Evolutionary conservation across 1,140 invertebrate species (phyloP).

Genomic region (Diachasma alloeum): DNA sequence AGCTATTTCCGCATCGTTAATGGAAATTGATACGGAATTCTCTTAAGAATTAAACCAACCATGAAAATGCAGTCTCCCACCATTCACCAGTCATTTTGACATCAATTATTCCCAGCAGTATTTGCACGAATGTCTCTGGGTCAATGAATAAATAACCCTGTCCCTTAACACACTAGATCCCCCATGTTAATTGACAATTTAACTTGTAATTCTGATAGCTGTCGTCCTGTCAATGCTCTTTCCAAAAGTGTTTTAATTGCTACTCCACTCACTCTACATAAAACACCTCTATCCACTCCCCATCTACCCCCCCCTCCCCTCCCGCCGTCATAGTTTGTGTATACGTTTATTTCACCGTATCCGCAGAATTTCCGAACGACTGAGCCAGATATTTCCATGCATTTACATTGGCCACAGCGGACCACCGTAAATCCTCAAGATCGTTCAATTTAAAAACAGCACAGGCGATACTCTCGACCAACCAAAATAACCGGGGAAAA

Average conservation of each 20-base stretch:
- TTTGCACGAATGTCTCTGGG: neutral
- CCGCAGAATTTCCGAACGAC: constrained; percentile 16
- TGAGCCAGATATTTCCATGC: constrained; percentile 28
- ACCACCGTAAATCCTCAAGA: constrained; percentile 33
- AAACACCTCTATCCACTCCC: neutral
- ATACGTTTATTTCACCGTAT: constrained; percentile 1
- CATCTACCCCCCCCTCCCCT: neutral
- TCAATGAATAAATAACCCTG: constrained; percentile 13
- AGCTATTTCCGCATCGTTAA: no score
- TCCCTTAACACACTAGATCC: neutral
- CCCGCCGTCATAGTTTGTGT: neutral
- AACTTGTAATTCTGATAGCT: constrained; percentile 6
- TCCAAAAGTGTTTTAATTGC: constrained; percentile 22
- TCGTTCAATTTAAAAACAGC: constrained; percentile 32
- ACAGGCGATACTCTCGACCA: neutral
- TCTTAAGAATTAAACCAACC: no score
- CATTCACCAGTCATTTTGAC: neutral
- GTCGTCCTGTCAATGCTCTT: neutral
- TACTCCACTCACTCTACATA: neutral
- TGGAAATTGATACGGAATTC: no score
- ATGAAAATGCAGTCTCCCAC: no score
- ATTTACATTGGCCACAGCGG: constrained; percentile 26
- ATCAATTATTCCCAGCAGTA: neutral
- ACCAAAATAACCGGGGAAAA: neutral
- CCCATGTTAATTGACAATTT: constrained; percentile 29